Evolutionary conservation across 23 tunicate species (phyloP), one percentile per base, ranked within the genome.

Genomic region (Diplosoma virens): DNA sequence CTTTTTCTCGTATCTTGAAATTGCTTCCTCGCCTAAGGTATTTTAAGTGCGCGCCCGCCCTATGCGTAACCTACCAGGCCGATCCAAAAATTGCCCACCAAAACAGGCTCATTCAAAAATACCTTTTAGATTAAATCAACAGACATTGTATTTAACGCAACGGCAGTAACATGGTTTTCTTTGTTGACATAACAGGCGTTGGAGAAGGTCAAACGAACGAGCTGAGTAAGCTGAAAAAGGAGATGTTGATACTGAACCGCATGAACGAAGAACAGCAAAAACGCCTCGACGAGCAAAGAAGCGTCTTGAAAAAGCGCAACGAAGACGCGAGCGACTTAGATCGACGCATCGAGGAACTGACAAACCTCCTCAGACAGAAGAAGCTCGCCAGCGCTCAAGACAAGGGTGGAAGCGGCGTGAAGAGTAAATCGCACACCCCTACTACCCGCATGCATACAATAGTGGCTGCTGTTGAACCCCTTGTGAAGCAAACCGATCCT

Each of bases 381-480:
- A 50, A 67, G 52, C 79, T 79, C 37, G 34, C 76, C 2, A 81
- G 73, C 24, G 66, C 36, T 20, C 70, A 27, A 24, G 59, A 34
- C 28, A 7, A 29, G 25, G 68, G 22, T 36, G 24, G 24, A 2
- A 79, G 79, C n/a, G 67, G 65, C 21, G 28, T 46, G 30, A 83
- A 83, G 61, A 35, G 54, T 21, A 32, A 59, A n/a, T 29, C 82
- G n/a, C 9, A 30, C 9, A 60, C 47, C 30, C 89, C 85, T 22
- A 32, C 80, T 26, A 31, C 83, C 35, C 63, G 67, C 55, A 89
- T 89, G 96, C 90, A 90, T 45, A 85, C 92, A 3, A 85, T 81
- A 30, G 98, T 92, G 0, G 98, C 98, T 0, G 92, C 98, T 5
- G 92, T 92, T 18, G 98, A 86, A 63, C 98, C 98, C 0, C 34